Percentiles rank a stretch among this genome's conserved stretches.
Conservation (phyloP, 1,140 invertebrate species). For the Whitmania pigra region DNA sequence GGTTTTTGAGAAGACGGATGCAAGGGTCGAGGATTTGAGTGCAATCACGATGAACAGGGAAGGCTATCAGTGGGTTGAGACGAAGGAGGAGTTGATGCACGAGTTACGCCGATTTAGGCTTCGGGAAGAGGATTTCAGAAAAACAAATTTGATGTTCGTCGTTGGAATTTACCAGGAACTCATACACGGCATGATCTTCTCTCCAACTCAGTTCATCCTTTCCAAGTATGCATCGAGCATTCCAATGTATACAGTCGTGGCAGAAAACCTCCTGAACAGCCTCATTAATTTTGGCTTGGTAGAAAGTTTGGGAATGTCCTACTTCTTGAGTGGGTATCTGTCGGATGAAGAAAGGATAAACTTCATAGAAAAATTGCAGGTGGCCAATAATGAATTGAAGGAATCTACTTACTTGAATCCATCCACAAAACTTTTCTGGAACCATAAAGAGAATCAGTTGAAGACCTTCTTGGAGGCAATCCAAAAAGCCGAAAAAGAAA, state of each 20-base stretch:
- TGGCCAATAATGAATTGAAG: not conserved
- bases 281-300: not conserved
- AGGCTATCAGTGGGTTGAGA: not conserved
- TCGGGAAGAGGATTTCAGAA: not conserved
- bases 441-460: not conserved
- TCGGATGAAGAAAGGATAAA: not conserved
- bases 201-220: not conserved
- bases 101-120: not conserved
- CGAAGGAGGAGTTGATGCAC: not conserved
- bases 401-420: not conserved
- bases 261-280: not conserved
- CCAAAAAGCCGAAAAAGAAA: not conserved
- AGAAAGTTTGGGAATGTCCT: conserved; percentile 7
- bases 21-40: not conserved
- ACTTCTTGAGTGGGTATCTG: conserved; percentile 8
- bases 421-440: not conserved
- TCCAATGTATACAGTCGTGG: not conserved
- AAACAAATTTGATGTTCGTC: not conserved
- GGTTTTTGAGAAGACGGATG: conserved; percentile 8
- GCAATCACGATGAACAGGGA: not conserved
- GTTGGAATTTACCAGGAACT: conserved; percentile 8
- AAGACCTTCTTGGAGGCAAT: not conserved
- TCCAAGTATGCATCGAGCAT: not conserved
- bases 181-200: not conserved
- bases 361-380: not conserved